A percentile compares a stretch with the other conserved stretches of the same genome.
phyloP scores from a whole-genome alignment of 2,888 invertebrate species.

The Galerucella nymphaeae region DNA sequence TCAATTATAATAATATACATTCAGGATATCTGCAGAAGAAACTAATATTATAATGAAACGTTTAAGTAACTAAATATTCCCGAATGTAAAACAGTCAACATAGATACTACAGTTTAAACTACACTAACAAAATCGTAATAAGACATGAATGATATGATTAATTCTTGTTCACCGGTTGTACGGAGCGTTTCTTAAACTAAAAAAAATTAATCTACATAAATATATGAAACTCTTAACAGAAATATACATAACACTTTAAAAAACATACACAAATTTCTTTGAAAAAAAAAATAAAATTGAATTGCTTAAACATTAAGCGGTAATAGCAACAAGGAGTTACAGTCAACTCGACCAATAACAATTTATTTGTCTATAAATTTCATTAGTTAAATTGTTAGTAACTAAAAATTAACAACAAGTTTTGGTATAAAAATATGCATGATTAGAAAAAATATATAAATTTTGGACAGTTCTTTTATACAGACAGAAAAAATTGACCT shows the following conservation, averaged over 20 bases:
- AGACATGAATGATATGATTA: conserved; percentile 61
- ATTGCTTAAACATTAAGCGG: conserved; percentile 21
- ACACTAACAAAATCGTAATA: conserved; percentile 48
- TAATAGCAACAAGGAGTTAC: neutral
- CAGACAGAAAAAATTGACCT: conserved; percentile 23
- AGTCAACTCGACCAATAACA: neutral
- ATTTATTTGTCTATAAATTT: neutral
- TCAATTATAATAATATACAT: neutral
- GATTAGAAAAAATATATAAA: neutral
- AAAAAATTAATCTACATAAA: conserved; percentile 40
- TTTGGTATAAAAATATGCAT: neutral
- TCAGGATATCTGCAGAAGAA: neutral
- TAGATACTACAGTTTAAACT: conserved; percentile 41
- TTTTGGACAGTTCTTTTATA: neutral
- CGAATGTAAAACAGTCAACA: conserved; percentile 30
- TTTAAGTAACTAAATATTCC: conserved; percentile 19
- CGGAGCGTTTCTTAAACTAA: conserved; percentile 46
- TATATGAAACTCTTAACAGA: conserved; percentile 30
- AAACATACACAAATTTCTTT: conserved; percentile 11
- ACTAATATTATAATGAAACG: conserved; percentile 13
- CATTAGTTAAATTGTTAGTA: neutral
- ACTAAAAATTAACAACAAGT: neutral
- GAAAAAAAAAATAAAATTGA: neutral
- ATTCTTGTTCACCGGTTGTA: conserved; percentile 59
- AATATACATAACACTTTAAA: conserved; percentile 24